Base-by-base conservation (phyloP, 2,888 invertebrate genomes). In the Elgonia sp. region DNA sequence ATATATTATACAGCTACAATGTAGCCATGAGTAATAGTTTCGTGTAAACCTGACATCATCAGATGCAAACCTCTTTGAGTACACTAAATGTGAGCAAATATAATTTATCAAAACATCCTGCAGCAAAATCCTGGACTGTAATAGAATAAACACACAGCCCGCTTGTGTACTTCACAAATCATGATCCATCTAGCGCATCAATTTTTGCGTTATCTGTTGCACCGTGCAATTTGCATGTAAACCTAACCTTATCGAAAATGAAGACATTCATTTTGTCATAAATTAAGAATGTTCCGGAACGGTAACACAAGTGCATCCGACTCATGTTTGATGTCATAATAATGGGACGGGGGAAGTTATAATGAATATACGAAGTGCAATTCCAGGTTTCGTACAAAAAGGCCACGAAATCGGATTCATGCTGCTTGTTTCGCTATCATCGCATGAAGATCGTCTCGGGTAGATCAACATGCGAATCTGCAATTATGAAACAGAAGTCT, bases 401-500 rank as follows among this genome's bases (percentile, higher is more conserved):
- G 46, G 10, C 1, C 14, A 53, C 39, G n/a, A 40, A n/a, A 62
- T 80, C 29, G 39, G 81, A 81, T 72, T 63, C 50, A 20, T 70
- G 84, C 65, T 70, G 37, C 37, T 80, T 84, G 79, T 73, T 63
- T 65, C 57, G 40, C 57, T 72, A 84, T 84, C 84, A 55, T 40
- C 6, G 50, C 70, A 40, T 37, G 60, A 65, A 73, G 76, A 84
- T 76, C 69, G 50, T 29, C 18, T 42, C 46, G n/a, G 20, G 70
- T 39, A 72, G 77, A 82, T 86, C 72, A 73, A 50, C 86, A 86
- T 82, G 86, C 86, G 79, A 86, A 73, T 60, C 83, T 63, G 79
- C 83, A 83, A 86, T 82, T 86, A 86, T 72, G 62, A 81, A 77
- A 65, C 72, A 81, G 65, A 42, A 42, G 65, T 42, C 63, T n/a